Conservation (phyloP, 1,140 invertebrate species). For the Drepana arcuata region DNA sequence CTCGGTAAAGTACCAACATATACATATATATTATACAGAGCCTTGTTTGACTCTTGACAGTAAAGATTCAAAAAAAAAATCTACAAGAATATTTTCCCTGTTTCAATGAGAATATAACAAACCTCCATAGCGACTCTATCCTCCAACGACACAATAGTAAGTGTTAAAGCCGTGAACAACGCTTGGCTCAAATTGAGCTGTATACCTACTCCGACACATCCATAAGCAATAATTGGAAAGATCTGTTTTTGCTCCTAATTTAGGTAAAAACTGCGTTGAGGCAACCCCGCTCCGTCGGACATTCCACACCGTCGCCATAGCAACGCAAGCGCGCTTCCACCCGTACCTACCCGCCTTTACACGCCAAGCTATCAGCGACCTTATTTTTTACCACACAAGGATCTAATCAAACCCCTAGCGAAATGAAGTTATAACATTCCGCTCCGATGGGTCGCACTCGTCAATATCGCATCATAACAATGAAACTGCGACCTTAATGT, state of each 20-base stretch:
- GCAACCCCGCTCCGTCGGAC: conserved; percentile 39
- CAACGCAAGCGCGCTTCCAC: conserved; percentile 34
- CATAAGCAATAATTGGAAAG: conserved; percentile 15
- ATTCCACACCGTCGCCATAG: conserved; percentile 63
- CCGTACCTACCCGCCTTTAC: conserved; percentile 20
- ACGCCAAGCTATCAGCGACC: conserved; percentile 37
- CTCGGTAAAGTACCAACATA: no score
- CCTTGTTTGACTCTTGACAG: no score
- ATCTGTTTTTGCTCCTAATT: conserved; percentile 32
- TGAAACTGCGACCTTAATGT: conserved; percentile 65
- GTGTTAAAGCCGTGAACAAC: no score
- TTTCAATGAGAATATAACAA: no score
- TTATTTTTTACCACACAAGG: conserved; percentile 32
- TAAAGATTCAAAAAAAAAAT: no score
- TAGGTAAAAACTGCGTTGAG: conserved; percentile 44
- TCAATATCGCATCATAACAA: conserved; percentile 55
- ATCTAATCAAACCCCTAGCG: conserved; percentile 31
- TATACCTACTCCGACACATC: conserved; percentile 14
- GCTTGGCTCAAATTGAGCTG: no score
- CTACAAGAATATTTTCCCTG: no score
- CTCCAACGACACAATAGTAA: no score
- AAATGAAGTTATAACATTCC: conserved; percentile 68
- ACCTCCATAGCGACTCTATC: no score
- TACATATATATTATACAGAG: no score
- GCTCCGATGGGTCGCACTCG: conserved; percentile 45